A percentile compares a stretch with the other conserved stretches of the same genome.
Conservation (phyloP, 1,140 invertebrate species). For the Pseudoatta argentina region DNA sequence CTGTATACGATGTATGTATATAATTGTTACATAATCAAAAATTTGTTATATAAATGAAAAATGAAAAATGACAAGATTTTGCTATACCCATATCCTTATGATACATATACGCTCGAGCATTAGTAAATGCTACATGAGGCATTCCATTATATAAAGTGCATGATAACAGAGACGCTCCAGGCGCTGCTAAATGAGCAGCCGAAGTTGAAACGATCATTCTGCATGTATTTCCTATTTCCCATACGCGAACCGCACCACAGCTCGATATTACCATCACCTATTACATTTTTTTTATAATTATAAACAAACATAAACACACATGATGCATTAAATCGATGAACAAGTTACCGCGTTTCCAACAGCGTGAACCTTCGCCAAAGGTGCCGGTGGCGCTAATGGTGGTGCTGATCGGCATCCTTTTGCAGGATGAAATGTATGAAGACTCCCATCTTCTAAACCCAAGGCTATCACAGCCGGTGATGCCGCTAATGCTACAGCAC, state of each 20-base stretch:
- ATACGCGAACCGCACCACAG: constrained; percentile 84
- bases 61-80: constrained; percentile 14
- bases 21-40: neutral
- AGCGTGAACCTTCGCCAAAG: constrained; percentile 85
- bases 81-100: constrained; percentile 84
- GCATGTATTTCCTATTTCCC: constrained; percentile 83
- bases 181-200: constrained; percentile 82
- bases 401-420: constrained; percentile 88
- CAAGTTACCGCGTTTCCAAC: constrained; percentile 80
- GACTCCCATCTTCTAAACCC: constrained; percentile 89
- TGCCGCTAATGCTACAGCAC: constrained; percentile 81
- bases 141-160: constrained; percentile 84
- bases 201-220: constrained; percentile 83
- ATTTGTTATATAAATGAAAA: neutral
- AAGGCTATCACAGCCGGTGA: constrained; percentile 87
- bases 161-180: constrained; percentile 80
- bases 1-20: constrained; percentile 69
- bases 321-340: neutral
- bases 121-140: constrained; percentile 84
- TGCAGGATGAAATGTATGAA: constrained; percentile 88
- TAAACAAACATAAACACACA: neutral
- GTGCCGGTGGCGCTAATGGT: constrained; percentile 88
- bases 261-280: constrained; percentile 85
- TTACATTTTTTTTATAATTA: neutral
- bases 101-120: constrained; percentile 84